phyloP scores from a whole-genome alignment of 2,113 vertebrate species.

The Corynorhinus townsendii region DNA sequence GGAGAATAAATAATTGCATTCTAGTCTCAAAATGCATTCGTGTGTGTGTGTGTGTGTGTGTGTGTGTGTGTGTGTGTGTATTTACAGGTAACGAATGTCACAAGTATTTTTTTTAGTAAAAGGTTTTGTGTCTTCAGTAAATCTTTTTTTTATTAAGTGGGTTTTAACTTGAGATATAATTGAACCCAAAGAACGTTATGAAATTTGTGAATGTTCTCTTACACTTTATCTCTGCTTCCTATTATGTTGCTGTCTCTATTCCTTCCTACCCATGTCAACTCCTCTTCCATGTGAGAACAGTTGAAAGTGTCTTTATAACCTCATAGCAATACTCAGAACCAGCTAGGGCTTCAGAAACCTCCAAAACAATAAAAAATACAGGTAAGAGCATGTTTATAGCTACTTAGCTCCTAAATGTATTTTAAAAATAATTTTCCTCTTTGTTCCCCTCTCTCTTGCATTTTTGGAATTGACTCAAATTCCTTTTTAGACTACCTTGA shows the following conservation, averaged over 20 bases:
- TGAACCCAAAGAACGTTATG: not conserved
- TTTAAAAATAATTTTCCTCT: conserved; percentile 11
- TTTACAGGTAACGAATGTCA: not conserved
- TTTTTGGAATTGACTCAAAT: not conserved
- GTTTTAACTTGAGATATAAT: not conserved
- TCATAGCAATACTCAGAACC: not conserved
- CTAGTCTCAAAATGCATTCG: not conserved
- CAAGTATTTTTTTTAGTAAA: not conserved
- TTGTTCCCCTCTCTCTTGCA: not conserved
- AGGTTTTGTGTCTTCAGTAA: not conserved
- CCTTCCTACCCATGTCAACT: not conserved
- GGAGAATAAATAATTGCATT: not conserved
- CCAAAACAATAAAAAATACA: not conserved
- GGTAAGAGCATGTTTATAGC: not conserved
- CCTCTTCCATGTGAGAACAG: not conserved
- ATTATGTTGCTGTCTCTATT: not conserved
- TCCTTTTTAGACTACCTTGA: conserved; percentile 49
- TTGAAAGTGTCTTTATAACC: conserved; percentile 11
- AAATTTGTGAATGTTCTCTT: not conserved
- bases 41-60: too few species aligned
- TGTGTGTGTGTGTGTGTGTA: too few species aligned
- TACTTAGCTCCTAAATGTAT: not conserved
- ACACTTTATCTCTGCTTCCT: not conserved
- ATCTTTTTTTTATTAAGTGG: not conserved
- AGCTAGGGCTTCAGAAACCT: not conserved